Evolutionary conservation across 1,140 invertebrate species (phyloP).

Genomic region (Ostrea edulis): DNA sequence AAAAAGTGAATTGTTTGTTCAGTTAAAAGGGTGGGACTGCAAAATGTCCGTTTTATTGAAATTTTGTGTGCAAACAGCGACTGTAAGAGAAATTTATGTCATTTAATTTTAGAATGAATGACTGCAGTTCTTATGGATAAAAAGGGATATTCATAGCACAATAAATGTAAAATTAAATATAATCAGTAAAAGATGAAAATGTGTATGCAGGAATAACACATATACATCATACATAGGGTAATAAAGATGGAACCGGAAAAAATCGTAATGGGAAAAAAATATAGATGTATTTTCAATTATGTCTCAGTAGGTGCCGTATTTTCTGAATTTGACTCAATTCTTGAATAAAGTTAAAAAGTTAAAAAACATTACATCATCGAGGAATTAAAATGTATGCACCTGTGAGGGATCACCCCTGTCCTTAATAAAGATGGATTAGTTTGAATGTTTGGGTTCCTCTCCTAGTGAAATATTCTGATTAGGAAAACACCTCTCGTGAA

Average conservation of each 20-base stretch:
- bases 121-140: neutral
- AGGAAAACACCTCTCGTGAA: conserved; percentile 20
- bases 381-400: conserved; percentile 20
- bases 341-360: neutral
- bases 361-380: conserved; percentile 4
- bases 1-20: conserved; percentile 22
- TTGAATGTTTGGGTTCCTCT: conserved; percentile 3
- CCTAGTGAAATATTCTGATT: conserved; percentile 15
- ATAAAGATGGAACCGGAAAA: too few species aligned
- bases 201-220: too few species aligned
- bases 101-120: neutral
- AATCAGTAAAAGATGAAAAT: too few species aligned
- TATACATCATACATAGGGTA: too few species aligned
- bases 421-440: conserved; percentile 9
- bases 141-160: neutral
- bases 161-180: too few species aligned
- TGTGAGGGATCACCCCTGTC: neutral
- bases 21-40: neutral
- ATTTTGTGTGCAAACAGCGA: neutral
- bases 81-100: neutral
- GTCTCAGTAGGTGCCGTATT: neutral
- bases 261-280: too few species aligned
- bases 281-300: too few species aligned
- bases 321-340: neutral
- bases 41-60: neutral